phyloP scores from a whole-genome alignment of 1,140 invertebrate genomes.

The Bradysia coprophila region DNA sequence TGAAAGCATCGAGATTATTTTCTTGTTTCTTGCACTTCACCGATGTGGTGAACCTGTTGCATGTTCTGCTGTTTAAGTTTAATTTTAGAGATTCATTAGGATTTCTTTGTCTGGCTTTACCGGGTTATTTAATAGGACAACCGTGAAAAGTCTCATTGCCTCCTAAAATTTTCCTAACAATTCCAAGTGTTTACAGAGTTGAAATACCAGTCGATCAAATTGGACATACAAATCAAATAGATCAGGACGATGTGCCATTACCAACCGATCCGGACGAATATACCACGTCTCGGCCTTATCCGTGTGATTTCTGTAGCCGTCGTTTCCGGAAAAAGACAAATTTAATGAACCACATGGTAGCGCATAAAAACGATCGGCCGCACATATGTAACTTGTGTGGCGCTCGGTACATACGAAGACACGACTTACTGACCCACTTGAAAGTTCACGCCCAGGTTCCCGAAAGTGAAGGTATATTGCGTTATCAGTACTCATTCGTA shows the following conservation, averaged over 20 bases:
- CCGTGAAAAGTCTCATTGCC: no score
- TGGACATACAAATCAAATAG: slow-evolving; percentile 30
- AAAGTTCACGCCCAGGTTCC: slow-evolving; percentile 63
- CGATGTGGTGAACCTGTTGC: no score
- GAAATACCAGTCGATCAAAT: slow-evolving; percentile 45
- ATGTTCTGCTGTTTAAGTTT: no score
- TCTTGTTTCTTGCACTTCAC: no score
- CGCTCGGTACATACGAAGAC: slow-evolving; percentile 52
- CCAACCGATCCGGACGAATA: slow-evolving; percentile 67
- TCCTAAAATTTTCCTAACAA: not conserved
- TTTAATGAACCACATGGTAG: slow-evolving; percentile 66
- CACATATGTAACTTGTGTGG: slow-evolving; percentile 62
- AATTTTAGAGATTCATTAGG: no score
- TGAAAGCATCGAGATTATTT: no score
- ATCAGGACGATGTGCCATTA: slow-evolving; percentile 50
- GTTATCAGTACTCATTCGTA: no score
- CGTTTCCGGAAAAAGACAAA: slow-evolving; percentile 65
- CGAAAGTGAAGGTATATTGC: no score
- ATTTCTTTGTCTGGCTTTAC: no score
- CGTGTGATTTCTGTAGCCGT: slow-evolving; percentile 66
- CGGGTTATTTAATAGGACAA: no score
- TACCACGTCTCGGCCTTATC: slow-evolving; percentile 58
- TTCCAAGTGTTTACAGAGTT: slow-evolving; percentile 24
- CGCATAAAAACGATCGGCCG: slow-evolving; percentile 59
- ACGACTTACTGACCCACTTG: slow-evolving; percentile 60